These are phyloP conservation scores for Idris sp. DNA, from an alignment of 1,140 invertebrate species.

Conservation along the genomic window DNA sequence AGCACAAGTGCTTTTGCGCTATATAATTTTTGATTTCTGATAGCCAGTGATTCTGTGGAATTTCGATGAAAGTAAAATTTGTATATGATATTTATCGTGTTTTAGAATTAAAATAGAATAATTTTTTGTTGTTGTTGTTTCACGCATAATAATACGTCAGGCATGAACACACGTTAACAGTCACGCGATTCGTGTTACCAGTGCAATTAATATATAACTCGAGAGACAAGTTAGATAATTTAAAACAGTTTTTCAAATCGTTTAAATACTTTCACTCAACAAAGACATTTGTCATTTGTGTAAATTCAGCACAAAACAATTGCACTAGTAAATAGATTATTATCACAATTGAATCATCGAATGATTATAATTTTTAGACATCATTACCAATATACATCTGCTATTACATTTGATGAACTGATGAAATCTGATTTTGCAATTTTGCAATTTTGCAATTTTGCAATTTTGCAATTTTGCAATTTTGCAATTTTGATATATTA, in stretches of 20 bases:
- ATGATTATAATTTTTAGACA: too few species aligned
- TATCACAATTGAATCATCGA: constrained; percentile 6
- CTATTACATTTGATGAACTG: too few species aligned
- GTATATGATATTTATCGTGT: constrained; percentile 12
- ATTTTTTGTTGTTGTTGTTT: constrained; percentile 9
- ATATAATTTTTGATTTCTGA: constrained; percentile 15
- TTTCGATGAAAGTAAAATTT: constrained; percentile 22
- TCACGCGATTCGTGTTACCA: constrained; percentile 35
- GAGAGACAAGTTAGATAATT: constrained; percentile 27
- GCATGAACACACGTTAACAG: constrained; percentile 44
- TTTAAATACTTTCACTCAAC: constrained; percentile 12
- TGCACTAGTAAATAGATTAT: constrained; percentile 3
- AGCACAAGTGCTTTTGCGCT: too few species aligned
- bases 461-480: too few species aligned
- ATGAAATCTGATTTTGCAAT: too few species aligned
- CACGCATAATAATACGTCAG: constrained; percentile 15
- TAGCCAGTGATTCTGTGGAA: constrained; percentile 2
- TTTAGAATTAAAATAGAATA: constrained; percentile 25
- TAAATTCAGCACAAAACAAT: too few species aligned
- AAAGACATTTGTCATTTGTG: constrained; percentile 31
- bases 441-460: too few species aligned
- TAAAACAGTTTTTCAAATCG: constrained; percentile 1
- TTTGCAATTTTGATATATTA: too few species aligned
- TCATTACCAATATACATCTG: too few species aligned
- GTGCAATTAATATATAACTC: constrained; percentile 28